Conservation (phyloP, 2,113 vertebrate genomes). For the Lophotis ruficrista region DNA sequence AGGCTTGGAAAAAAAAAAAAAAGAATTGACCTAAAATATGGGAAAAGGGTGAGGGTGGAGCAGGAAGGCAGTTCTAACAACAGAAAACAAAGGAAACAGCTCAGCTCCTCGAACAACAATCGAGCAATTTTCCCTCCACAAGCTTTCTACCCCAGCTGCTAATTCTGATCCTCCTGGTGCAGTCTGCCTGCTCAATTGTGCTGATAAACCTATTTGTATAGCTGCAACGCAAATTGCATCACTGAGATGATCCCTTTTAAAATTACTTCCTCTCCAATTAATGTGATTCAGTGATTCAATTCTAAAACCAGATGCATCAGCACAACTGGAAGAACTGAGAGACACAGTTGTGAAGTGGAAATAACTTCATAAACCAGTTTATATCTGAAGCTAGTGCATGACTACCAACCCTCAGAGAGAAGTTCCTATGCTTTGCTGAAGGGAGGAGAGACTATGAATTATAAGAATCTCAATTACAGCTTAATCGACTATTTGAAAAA, state of each 20-base stretch:
- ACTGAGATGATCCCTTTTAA: neutral
- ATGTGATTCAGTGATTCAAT: constrained; percentile 23
- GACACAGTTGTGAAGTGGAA: neutral
- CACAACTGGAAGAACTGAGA: neutral
- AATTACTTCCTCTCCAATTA: neutral
- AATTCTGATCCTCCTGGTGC: neutral
- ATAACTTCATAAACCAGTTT: neutral
- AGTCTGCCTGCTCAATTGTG: constrained; percentile 5
- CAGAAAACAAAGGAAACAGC: constrained; percentile 26
- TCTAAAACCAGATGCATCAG: constrained; percentile 31
- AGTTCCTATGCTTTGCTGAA: neutral
- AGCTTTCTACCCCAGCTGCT: constrained; percentile 6
- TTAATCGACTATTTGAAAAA: neutral
- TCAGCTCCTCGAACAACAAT: constrained; percentile 14
- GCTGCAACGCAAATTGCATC: neutral
- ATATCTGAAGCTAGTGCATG: neutral
- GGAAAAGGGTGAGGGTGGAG: neutral
- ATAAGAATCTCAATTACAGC: neutral
- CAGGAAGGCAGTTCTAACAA: constrained; percentile 7
- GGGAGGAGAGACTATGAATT: neutral
- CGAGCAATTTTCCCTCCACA: constrained; percentile 2
- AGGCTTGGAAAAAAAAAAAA: neutral
- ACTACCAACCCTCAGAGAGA: neutral
- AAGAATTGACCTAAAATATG: neutral
- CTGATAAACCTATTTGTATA: constrained; percentile 12